Percentiles rank a stretch among this genome's conserved stretches.
phyloP scores from a whole-genome alignment of 1,140 invertebrate genomes.

The Drosophila baimaii region DNA sequence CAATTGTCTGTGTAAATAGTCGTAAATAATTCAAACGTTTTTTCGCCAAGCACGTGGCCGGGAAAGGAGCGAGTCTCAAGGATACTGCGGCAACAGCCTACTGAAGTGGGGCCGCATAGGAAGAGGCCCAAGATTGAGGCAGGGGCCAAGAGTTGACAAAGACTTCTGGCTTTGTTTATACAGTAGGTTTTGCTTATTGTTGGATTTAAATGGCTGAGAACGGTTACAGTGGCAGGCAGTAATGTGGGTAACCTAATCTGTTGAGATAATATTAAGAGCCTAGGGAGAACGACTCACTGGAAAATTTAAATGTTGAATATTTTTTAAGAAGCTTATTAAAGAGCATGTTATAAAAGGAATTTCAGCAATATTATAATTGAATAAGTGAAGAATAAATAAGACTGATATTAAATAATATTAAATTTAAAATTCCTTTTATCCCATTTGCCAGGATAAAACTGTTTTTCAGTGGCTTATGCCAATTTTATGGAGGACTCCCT shows the following conservation, averaged over 20 bases:
- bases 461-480: neutral
- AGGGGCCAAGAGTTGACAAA: conserved; percentile 36
- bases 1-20: conserved; percentile 74
- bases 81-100: conserved; percentile 60
- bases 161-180: conserved; percentile 43
- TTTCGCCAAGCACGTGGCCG: conserved; percentile 39
- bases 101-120: conserved; percentile 12
- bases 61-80: conserved; percentile 37
- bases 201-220: conserved; percentile 32
- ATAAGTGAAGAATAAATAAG: neutral
- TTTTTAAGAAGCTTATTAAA: neutral
- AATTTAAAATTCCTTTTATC: neutral
- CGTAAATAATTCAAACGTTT: conserved; percentile 67
- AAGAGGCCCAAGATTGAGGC: conserved; percentile 5
- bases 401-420: neutral
- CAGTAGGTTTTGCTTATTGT: conserved; percentile 30
- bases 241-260: neutral
- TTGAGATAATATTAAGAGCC: neutral
- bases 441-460: neutral
- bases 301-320: neutral
- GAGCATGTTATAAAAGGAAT: neutral
- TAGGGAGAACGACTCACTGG: neutral
- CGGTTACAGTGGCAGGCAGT: conserved; percentile 12
- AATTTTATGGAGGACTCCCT: neutral
- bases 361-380: neutral